Evolutionary conservation across 2,797 vertebrate species (phyloP), one percentile per base, ranked within the genome.

Genomic region (Tragopan temminckii): DNA sequence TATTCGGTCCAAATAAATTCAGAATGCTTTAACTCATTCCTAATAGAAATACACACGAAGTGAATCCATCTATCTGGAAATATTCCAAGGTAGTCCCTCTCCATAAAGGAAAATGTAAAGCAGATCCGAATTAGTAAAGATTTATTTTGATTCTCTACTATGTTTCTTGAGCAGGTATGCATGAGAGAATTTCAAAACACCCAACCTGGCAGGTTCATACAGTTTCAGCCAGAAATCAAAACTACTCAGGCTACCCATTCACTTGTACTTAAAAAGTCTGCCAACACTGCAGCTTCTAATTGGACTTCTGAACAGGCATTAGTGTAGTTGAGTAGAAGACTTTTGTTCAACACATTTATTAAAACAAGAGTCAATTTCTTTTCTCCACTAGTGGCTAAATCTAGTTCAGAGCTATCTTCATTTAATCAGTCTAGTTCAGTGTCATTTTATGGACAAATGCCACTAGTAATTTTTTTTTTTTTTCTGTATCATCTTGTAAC

Each of bases 101-200:
- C 89, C 77, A 95, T 88, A 94, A 91, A 94, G 91, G 91, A 88
- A 90, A 93, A 96, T 95, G 78, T 90, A 95, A 96, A 97, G 89
- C 31, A 96, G 72, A 96, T 69, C 43, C 77, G 89, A 96, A 95
- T 95, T 88, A 91, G 79, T 92, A 89, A 89, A 95, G 71, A 89
- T 94, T 97, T 90, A 91, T 89, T 96, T 96, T 94, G 83, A 74
- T 93, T 96, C 85, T 86, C 53, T 90, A 61, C 68, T 93, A 90
- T 20, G 1, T 84, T 94, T 45, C 83, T 87, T 85, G 50, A 93
- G 93, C 90, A 94, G 68, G 66, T 82, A 93, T 52, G 63, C 50
- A 88, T n/a, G 90, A 85, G 74, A 86, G 67, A 69, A 95, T 84
- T 95, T 80, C 48, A 75, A 74, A 95, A 78, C 89, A 89, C 38